Evolutionary conservation across 1,140 invertebrate genomes (phyloP).

Genomic region (Argopecten irradians): DNA sequence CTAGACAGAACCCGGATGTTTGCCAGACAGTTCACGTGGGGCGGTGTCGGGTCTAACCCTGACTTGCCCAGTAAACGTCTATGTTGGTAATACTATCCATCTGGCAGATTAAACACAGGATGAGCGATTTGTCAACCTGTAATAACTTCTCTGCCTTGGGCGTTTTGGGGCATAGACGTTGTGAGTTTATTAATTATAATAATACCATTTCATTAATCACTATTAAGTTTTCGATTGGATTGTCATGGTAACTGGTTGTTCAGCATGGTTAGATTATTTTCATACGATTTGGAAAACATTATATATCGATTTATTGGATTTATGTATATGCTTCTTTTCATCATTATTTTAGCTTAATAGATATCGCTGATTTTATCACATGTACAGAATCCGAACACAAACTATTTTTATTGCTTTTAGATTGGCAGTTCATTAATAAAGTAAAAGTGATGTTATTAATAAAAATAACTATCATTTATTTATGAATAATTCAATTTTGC

Average conservation of each 20-base stretch:
- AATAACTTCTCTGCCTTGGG: neutral
- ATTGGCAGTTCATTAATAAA: too few species aligned
- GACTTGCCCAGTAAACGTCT: neutral
- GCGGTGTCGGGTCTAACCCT: neutral
- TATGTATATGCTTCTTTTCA: too few species aligned
- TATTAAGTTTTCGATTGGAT: neutral
- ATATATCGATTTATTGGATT: neutral
- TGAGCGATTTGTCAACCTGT: neutral
- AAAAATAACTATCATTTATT: too few species aligned
- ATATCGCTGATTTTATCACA: too few species aligned
- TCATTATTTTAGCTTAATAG: too few species aligned
- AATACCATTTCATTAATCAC: neutral
- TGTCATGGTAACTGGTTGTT: neutral
- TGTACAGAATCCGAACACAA: too few species aligned
- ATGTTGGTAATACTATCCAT: neutral
- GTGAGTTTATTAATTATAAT: neutral
- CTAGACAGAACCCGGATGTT: neutral
- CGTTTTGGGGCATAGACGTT: neutral
- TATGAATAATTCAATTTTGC: too few species aligned
- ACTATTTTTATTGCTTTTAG: too few species aligned
- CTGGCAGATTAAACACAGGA: neutral
- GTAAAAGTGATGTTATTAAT: too few species aligned
- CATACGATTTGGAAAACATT: neutral
- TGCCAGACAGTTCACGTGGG: neutral
- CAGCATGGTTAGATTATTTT: neutral